Evolutionary conservation across 37 sponge, comb jelly and placozoan genomes (phyloP).

Genomic region (Bolinopsis microptera): DNA sequence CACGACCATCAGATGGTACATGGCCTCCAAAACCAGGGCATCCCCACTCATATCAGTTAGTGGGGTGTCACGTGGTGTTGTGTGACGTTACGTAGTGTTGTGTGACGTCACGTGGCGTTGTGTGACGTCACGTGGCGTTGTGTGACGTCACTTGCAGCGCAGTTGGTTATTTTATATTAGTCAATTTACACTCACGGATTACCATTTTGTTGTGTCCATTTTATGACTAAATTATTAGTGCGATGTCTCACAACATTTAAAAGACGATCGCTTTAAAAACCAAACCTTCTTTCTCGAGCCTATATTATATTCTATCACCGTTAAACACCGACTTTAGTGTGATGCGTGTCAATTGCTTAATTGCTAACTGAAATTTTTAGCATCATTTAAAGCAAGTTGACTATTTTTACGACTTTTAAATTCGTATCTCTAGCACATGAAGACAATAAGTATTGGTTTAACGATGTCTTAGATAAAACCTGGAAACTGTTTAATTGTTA

Average conservation of each 20-base stretch:
- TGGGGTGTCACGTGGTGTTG: background rate
- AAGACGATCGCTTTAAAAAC: background rate
- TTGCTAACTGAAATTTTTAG: too few relatives aligned
- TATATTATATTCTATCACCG: background rate
- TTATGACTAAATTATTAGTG: background rate
- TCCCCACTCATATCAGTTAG: background rate
- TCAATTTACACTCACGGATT: too few relatives aligned
- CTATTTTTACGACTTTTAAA: too few relatives aligned
- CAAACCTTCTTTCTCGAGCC: background rate
- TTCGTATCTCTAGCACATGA: too few relatives aligned
- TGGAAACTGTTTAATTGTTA: too few relatives aligned
- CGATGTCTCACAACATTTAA: background rate
- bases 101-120: background rate
- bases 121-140: background rate
- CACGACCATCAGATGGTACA: background rate
- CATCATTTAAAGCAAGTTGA: too few relatives aligned
- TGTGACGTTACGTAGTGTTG: background rate
- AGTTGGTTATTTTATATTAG: background rate
- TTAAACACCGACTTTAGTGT: too few relatives aligned
- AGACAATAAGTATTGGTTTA: too few relatives aligned
- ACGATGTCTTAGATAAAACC: too few relatives aligned
- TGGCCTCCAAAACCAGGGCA: background rate
- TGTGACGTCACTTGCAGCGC: background rate
- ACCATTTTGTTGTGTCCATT: too few relatives aligned
- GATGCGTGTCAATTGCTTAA: background rate